Evolutionary conservation across 2,888 invertebrate genomes (phyloP).

Genomic region (Pyrocoelia pectoralis): DNA sequence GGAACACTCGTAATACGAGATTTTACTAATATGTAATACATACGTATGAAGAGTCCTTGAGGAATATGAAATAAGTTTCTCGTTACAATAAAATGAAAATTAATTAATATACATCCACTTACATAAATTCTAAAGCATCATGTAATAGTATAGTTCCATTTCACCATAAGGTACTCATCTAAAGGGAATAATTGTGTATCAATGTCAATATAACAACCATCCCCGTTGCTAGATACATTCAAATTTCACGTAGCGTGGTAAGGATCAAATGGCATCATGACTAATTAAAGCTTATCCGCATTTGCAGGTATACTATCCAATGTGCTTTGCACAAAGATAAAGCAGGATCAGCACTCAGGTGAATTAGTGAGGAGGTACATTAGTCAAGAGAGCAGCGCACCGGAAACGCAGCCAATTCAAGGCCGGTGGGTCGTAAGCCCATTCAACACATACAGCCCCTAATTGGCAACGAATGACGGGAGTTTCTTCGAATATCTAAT

Average conservation of each 20-base stretch:
- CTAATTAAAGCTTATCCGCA: slow-evolving; percentile 57
- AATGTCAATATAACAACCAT: slow-evolving; percentile 29
- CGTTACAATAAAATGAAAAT: slow-evolving; percentile 12
- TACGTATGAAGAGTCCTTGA: background rate
- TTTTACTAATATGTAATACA: no score
- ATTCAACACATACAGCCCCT: slow-evolving; percentile 48
- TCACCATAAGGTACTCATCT: slow-evolving; percentile 17
- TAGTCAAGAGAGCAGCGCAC: slow-evolving; percentile 58
- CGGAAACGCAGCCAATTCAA: slow-evolving; percentile 51
- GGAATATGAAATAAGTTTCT: background rate
- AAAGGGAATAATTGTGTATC: slow-evolving; percentile 29
- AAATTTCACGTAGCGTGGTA: slow-evolving; percentile 34
- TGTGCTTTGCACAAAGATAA: slow-evolving; percentile 56
- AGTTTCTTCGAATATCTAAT: slow-evolving; percentile 20
- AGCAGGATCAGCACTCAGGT: slow-evolving; percentile 57
- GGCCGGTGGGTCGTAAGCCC: slow-evolving; percentile 52
- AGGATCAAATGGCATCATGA: slow-evolving; percentile 55
- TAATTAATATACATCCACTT: slow-evolving; percentile 20
- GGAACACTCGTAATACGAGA: no score
- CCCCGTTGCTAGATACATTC: slow-evolving; percentile 26
- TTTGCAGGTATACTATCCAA: slow-evolving; percentile 51
- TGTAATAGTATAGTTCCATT: slow-evolving; percentile 10
- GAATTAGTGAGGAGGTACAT: slow-evolving; percentile 53
- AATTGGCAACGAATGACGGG: slow-evolving; percentile 43
- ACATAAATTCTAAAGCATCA: slow-evolving; percentile 15